phyloP scores from a whole-genome alignment of 2,888 invertebrate genomes.

The Celastrina argiolus region DNA sequence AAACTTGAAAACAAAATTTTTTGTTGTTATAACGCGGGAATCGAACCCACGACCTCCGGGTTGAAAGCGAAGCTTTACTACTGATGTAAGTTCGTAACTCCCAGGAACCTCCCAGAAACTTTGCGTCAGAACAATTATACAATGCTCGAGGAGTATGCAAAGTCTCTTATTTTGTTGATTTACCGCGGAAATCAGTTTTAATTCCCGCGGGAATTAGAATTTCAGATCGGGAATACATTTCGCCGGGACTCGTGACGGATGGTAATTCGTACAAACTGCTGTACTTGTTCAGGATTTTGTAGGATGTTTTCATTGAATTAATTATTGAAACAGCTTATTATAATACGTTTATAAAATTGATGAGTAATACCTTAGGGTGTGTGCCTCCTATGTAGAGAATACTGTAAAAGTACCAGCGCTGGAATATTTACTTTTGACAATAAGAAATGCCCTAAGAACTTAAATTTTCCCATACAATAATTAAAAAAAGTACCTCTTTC shows the following conservation, averaged over 20 bases:
- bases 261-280: constrained; percentile 15
- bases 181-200: constrained; percentile 46
- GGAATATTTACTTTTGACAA: too few species aligned
- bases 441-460: too few species aligned
- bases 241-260: constrained; percentile 36
- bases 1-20: too few species aligned
- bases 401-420: too few species aligned
- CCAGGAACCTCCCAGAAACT: background rate
- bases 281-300: background rate
- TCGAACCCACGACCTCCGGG: too few species aligned
- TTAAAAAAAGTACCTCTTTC: too few species aligned
- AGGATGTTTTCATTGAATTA: background rate
- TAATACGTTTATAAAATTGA: too few species aligned
- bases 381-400: too few species aligned
- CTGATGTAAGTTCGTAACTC: background rate
- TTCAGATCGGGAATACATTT: constrained; percentile 66
- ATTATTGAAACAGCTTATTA: too few species aligned
- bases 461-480: too few species aligned
- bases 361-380: background rate
- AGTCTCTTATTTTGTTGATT: constrained; percentile 64
- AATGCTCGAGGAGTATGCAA: constrained; percentile 67
- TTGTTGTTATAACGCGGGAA: too few species aligned
- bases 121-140: constrained; percentile 51
- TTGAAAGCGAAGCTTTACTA: too few species aligned
- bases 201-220: constrained; percentile 59